A percentile compares a stretch with the other conserved stretches of the same genome.
Evolutionary conservation across 2,113 vertebrate genomes (phyloP).

Genomic region (Catharus minimus): DNA sequence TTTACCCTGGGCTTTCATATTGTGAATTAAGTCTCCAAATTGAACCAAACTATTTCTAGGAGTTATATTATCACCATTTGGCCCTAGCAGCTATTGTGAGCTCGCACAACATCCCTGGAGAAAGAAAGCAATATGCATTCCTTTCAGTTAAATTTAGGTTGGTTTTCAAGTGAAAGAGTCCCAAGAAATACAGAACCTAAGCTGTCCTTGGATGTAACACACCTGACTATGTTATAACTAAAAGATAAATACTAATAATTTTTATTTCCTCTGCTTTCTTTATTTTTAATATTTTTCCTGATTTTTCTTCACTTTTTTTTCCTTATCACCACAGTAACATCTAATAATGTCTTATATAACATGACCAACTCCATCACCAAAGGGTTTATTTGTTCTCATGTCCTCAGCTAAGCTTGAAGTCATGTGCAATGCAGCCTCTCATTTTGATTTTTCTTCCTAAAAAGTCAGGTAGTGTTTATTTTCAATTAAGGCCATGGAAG

Average conservation of each 20-base stretch:
- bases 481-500: neutral
- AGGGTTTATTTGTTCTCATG: neutral
- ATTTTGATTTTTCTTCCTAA: neutral
- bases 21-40: conserved; percentile 24
- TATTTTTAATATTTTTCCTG: too few species aligned
- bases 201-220: neutral
- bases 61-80: neutral
- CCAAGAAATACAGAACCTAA: neutral
- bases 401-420: neutral
- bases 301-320: neutral
- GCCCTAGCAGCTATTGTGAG: neutral
- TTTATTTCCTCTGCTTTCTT: fast-evolving
- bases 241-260: neutral
- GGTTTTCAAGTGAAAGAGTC: neutral
- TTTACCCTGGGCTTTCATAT: neutral
- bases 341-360: neutral
- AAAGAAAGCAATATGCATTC: neutral
- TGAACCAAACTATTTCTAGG: conserved; percentile 7
- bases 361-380: neutral
- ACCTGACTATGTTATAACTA: neutral
- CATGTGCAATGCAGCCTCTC: neutral
- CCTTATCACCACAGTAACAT: too few species aligned
- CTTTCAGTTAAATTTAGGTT: conserved; percentile 3
- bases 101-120: neutral
- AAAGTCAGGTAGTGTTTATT: neutral